Evolutionary conservation across 1,140 invertebrate genomes (phyloP).

Genomic region (Drosophila sp.): DNA sequence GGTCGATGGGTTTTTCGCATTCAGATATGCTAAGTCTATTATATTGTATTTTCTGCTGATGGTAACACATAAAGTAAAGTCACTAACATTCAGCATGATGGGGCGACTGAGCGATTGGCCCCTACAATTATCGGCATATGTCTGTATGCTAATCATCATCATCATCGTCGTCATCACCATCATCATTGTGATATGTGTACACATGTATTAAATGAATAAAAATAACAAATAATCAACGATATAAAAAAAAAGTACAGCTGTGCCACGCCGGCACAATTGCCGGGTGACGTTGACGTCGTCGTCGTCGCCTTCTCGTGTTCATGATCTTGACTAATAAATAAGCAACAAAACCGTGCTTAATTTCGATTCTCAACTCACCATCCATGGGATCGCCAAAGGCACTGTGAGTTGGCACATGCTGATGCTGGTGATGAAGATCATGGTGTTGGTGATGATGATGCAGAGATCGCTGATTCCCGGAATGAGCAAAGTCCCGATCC

Average conservation of each 20-base stretch:
- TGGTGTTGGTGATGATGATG: slow-evolving; percentile 69
- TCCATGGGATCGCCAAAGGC: slow-evolving; percentile 81
- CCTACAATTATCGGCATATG: slow-evolving; percentile 32
- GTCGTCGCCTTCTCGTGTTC: slow-evolving; percentile 27
- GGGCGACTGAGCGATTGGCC: slow-evolving; percentile 5
- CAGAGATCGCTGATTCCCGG: slow-evolving; percentile 52
- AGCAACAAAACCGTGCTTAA: slow-evolving; percentile 3
- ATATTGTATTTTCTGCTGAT: no score
- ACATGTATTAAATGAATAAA: slow-evolving; percentile 45
- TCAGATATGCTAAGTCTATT: no score
- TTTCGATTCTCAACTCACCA: slow-evolving; percentile 56
- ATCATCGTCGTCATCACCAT: slow-evolving; percentile 27
- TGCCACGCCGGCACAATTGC: slow-evolving; percentile 41
- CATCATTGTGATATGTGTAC: slow-evolving; percentile 8
- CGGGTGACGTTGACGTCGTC: slow-evolving; percentile 37
- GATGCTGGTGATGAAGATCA: slow-evolving; percentile 57
- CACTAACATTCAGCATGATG: not conserved
- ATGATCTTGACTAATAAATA: slow-evolving; percentile 52
- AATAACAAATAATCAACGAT: slow-evolving; percentile 28
- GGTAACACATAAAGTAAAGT: not conserved
- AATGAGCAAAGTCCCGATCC: slow-evolving; percentile 63
- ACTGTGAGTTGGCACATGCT: slow-evolving; percentile 82
- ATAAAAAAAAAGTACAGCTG: slow-evolving; percentile 47
- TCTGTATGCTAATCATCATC: slow-evolving; percentile 43
- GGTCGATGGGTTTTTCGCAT: no score